Conservation (phyloP, 2,797 vertebrate species). For the Eutrigla gurnardus region DNA sequence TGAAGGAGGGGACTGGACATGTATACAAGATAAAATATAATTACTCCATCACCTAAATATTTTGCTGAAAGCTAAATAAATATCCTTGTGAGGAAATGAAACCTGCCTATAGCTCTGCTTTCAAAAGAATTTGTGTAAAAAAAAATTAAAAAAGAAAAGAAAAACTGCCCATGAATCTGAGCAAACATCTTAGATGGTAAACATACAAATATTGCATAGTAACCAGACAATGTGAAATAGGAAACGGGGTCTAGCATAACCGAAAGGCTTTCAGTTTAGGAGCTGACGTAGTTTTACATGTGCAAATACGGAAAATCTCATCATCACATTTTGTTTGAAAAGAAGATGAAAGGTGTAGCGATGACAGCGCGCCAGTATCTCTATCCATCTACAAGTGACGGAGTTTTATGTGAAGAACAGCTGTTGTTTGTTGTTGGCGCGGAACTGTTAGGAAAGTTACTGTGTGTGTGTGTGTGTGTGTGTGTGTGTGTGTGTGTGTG, state of each 20-base stretch:
- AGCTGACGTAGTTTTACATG: constrained; percentile 37
- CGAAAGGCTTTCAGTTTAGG: constrained; percentile 14
- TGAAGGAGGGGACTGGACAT: constrained; percentile 77
- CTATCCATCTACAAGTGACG: constrained; percentile 48
- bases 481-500: constrained; percentile 40
- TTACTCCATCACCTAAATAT: constrained; percentile 83
- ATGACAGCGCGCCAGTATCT: constrained; percentile 38
- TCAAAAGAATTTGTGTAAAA: constrained; percentile 60
- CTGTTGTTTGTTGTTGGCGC: constrained; percentile 73
- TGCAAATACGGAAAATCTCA: constrained; percentile 61
- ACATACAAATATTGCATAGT: constrained; percentile 58
- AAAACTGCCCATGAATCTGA: constrained; percentile 50
- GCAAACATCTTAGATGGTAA: constrained; percentile 49
- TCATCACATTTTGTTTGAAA: constrained; percentile 62
- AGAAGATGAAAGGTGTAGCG: constrained; percentile 60
- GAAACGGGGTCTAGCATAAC: constrained; percentile 24
- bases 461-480: constrained; percentile 41
- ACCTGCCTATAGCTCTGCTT: constrained; percentile 61
- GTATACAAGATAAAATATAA: constrained; percentile 84
- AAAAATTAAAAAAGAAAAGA: constrained; percentile 51
- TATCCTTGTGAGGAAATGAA: constrained; percentile 76
- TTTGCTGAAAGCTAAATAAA: constrained; percentile 82
- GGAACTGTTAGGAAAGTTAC: constrained; percentile 60
- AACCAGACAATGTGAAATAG: constrained; percentile 23
- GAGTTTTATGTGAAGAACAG: constrained; percentile 63